Conservation (phyloP, 37 sponge, comb jelly and placozoan species). For the Agelas oroides region DNA sequence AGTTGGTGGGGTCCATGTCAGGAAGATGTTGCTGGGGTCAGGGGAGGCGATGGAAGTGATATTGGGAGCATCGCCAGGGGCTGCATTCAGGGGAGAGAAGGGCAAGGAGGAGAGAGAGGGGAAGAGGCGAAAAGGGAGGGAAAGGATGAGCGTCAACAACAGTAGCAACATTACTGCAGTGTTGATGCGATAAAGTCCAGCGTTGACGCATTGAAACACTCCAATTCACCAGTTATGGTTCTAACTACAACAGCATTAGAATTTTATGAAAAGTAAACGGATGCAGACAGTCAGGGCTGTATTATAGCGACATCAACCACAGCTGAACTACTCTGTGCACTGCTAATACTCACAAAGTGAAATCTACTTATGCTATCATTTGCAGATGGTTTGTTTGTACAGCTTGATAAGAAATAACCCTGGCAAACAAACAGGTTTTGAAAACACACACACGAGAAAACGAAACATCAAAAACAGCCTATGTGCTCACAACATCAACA, state of each 20-base stretch:
- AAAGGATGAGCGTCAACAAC: too few relatives aligned
- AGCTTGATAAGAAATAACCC: not conserved
- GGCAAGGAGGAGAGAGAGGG: not conserved
- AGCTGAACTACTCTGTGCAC: too few relatives aligned
- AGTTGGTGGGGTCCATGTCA: constrained; percentile 27
- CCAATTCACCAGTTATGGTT: too few relatives aligned
- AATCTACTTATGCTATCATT: not conserved
- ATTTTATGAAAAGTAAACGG: not conserved
- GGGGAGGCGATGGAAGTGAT: not conserved
- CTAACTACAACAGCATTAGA: not conserved
- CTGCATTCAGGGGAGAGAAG: not conserved
- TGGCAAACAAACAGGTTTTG: too few relatives aligned
- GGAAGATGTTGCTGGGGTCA: not conserved
- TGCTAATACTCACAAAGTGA: not conserved
- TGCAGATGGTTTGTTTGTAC: not conserved
- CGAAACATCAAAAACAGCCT: too few relatives aligned
- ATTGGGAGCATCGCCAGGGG: not conserved
- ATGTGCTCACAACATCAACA: too few relatives aligned
- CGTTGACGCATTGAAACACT: not conserved
- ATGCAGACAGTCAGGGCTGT: not conserved
- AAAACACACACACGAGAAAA: too few relatives aligned
- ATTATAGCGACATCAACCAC: too few relatives aligned
- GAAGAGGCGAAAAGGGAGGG: too few relatives aligned
- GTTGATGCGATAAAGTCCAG: not conserved
- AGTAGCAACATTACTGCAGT: too few relatives aligned